These are phyloP conservation scores for Glareola pratincola DNA, from an alignment of 2,113 vertebrate genomes.

Conservation along the genomic window DNA sequence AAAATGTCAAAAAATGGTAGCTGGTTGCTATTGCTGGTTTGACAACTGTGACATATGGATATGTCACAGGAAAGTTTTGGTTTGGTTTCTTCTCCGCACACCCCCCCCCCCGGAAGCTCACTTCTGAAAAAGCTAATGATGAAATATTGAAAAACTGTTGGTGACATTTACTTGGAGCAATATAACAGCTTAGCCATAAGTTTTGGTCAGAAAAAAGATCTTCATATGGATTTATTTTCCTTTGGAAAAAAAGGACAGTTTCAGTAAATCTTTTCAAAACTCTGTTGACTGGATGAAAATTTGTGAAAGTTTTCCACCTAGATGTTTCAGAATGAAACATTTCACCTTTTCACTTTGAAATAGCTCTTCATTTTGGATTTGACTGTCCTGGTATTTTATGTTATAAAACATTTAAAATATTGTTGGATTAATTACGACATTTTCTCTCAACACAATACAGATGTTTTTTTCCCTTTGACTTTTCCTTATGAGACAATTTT, in stretches of 20 bases:
- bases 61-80: not conserved
- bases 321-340: not conserved
- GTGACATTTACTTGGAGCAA: not conserved
- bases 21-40: not conserved
- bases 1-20: not conserved
- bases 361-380: not conserved
- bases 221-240: not conserved
- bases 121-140: not conserved
- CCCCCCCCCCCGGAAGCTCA: not conserved
- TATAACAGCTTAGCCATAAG: not conserved
- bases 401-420: not conserved
- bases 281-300: not conserved
- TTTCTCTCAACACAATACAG: not conserved
- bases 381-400: not conserved
- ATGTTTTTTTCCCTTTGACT: not conserved
- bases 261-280: not conserved
- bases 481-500: not conserved
- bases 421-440: not conserved
- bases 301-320: not conserved
- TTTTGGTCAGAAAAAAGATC: not conserved
- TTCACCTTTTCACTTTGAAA: not conserved
- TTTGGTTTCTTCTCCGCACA: not conserved
- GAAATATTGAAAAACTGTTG: not conserved
- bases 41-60: not conserved
- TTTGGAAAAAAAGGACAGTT: not conserved